phyloP scores from a whole-genome alignment of 2,113 vertebrate genomes.

The Lagopus leucura region DNA sequence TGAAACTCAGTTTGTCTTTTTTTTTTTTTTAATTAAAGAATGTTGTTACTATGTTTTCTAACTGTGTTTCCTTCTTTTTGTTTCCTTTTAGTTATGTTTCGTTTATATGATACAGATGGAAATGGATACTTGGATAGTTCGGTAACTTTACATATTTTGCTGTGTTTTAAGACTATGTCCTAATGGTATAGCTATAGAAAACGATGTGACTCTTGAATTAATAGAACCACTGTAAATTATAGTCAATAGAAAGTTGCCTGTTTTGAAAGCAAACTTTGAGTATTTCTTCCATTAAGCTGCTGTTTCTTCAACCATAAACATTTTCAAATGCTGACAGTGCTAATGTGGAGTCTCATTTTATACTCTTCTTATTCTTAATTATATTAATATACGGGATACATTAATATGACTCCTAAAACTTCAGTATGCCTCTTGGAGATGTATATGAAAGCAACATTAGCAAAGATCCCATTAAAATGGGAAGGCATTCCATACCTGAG shows the following conservation, averaged over 20 bases:
- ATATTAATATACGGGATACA: neutral
- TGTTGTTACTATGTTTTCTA: neutral
- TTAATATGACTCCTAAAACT: neutral
- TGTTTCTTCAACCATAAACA: neutral
- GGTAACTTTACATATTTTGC: slow-evolving; percentile 72
- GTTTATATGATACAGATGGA: slow-evolving; percentile 86
- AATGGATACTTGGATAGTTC: slow-evolving; percentile 86
- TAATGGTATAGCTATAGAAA: neutral
- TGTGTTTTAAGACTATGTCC: neutral
- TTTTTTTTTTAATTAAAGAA: neutral
- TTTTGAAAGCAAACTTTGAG: neutral
- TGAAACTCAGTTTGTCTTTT: neutral
- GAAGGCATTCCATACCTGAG: neutral
- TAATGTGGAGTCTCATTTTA: neutral
- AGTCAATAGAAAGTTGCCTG: neutral
- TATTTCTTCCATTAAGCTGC: neutral
- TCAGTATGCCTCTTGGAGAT: neutral
- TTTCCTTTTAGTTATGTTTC: slow-evolving; percentile 85
- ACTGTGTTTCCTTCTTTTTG: slow-evolving; percentile 10
- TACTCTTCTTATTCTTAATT: neutral
- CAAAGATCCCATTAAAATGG: neutral
- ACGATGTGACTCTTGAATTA: neutral
- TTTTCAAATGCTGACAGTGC: neutral
- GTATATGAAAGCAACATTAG: neutral
- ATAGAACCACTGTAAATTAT: neutral